A percentile compares a stretch with the other conserved stretches of the same genome.
These are phyloP conservation scores for Xanthostigma xanthostigma DNA, from an alignment of 2,888 invertebrate genomes.

Conservation along the genomic window DNA sequence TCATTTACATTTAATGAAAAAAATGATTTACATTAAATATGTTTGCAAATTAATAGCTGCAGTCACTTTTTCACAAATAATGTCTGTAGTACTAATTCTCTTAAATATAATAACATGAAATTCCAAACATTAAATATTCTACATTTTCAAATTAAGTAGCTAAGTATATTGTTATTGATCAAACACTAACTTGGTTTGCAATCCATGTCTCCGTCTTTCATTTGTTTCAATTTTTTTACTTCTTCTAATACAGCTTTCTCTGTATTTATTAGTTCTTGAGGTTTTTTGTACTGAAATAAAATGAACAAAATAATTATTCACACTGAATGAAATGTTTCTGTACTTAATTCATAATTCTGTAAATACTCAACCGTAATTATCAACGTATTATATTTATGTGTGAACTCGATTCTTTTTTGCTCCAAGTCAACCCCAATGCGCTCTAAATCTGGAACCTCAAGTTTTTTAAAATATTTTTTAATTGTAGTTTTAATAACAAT, in stretches of 20 bases:
- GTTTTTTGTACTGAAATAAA: constrained; percentile 59
- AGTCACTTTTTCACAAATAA: too few species aligned
- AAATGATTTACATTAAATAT: too few species aligned
- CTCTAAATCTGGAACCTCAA: constrained; percentile 52
- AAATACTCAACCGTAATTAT: constrained; percentile 44
- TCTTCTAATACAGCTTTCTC: constrained; percentile 40
- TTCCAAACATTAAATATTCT: too few species aligned
- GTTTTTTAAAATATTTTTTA: constrained; percentile 67
- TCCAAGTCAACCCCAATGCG: constrained; percentile 44
- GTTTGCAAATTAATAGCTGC: too few species aligned
- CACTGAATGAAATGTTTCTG: constrained; percentile 7
- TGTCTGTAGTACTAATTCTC: too few species aligned
- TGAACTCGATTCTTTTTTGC: constrained; percentile 47
- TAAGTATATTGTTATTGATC: too few species aligned
- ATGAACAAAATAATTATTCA: constrained; percentile 8
- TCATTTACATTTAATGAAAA: too few species aligned
- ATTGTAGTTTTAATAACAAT: constrained; percentile 60
- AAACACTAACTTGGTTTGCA: constrained; percentile 23
- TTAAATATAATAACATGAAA: too few species aligned
- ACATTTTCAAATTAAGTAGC: too few species aligned
- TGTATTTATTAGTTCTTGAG: constrained; percentile 49
- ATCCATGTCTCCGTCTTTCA: constrained; percentile 20
- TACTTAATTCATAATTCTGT: constrained; percentile 3
- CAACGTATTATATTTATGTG: constrained; percentile 61
- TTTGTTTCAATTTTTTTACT: constrained; percentile 22